These are phyloP conservation scores for Tetropium fuscum DNA, from an alignment of 2,888 invertebrate genomes.

Conservation along the genomic window DNA sequence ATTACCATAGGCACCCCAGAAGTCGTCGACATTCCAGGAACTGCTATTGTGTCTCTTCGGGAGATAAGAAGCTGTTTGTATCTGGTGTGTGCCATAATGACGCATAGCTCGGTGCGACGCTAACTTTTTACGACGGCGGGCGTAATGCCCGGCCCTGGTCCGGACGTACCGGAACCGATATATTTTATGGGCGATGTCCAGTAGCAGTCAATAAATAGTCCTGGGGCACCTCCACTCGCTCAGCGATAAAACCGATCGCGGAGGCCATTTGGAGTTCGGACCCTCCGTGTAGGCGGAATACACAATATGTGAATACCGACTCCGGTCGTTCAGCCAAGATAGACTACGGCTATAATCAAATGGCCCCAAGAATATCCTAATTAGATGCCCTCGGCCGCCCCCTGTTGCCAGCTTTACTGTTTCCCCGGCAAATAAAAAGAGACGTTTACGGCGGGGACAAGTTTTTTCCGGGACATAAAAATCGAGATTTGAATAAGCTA, in stretches of 20 bases:
- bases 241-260: slow-evolving; percentile 38
- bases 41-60: slow-evolving; percentile 47
- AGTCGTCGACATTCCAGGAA: slow-evolving; percentile 43
- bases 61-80: slow-evolving; percentile 60
- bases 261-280: slow-evolving; percentile 47
- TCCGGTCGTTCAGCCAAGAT: slow-evolving; percentile 39
- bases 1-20: slow-evolving; percentile 10
- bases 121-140: slow-evolving; percentile 63
- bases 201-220: slow-evolving; percentile 66
- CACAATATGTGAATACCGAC: slow-evolving; percentile 58
- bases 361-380: slow-evolving; percentile 56
- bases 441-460: slow-evolving; percentile 26
- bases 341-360: slow-evolving; percentile 57
- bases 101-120: slow-evolving; percentile 59
- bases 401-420: slow-evolving; percentile 36
- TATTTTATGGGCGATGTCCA: slow-evolving; percentile 68
- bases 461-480: slow-evolving; percentile 23
- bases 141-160: slow-evolving; percentile 53
- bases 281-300: slow-evolving; percentile 61
- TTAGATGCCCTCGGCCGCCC: slow-evolving; percentile 54
- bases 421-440: slow-evolving; percentile 35
- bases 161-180: slow-evolving; percentile 64
- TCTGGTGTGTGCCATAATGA: slow-evolving; percentile 64
- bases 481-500: slow-evolving; percentile 19
- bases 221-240: slow-evolving; percentile 46